A percentile compares a stretch with the other conserved stretches of the same genome.
Conservation (phyloP, 2,888 invertebrate species). For the Aromia moschata region DNA sequence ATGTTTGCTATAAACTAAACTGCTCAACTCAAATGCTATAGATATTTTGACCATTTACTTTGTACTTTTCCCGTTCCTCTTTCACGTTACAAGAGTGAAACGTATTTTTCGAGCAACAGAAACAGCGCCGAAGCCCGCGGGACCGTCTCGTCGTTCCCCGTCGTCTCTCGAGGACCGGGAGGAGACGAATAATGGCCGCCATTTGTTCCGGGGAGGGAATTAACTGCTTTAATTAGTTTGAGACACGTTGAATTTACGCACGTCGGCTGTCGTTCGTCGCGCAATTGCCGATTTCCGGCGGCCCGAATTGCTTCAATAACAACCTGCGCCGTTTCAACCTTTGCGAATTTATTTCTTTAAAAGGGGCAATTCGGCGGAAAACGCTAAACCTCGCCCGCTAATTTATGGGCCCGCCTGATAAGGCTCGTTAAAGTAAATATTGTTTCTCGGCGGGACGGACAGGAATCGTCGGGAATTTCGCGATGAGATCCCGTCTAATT, state of each 20-base stretch:
- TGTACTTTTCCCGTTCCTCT: too few species aligned
- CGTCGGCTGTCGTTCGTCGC: constrained; percentile 56
- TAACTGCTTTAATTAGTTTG: constrained; percentile 65
- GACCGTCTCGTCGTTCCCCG: constrained; percentile 48
- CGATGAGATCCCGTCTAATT: not conserved
- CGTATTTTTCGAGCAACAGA: constrained; percentile 26
- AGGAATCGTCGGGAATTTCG: not conserved
- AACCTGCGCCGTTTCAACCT: constrained; percentile 53
- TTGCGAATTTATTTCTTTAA: constrained; percentile 53
- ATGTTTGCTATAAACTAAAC: too few species aligned
- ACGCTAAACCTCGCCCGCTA: constrained; percentile 40
- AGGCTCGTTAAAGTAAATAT: constrained; percentile 10
- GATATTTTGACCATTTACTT: too few species aligned
- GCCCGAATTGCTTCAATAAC: constrained; percentile 56
- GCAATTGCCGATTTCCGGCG: constrained; percentile 56
- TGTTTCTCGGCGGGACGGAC: constrained; percentile 4
- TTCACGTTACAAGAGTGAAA: not conserved
- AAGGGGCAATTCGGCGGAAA: constrained; percentile 40
- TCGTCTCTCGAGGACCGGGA: constrained; percentile 47
- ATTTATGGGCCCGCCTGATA: constrained; percentile 8
- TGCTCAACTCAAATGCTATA: too few species aligned
- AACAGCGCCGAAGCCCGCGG: constrained; percentile 39
- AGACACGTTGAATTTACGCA: constrained; percentile 64
- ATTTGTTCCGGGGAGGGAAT: constrained; percentile 63
- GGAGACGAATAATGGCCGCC: constrained; percentile 61